Percentiles rank a stretch among this genome's conserved stretches.
Evolutionary conservation across 2,888 invertebrate species (phyloP).

Genomic region (Taphrorychus bicolor): DNA sequence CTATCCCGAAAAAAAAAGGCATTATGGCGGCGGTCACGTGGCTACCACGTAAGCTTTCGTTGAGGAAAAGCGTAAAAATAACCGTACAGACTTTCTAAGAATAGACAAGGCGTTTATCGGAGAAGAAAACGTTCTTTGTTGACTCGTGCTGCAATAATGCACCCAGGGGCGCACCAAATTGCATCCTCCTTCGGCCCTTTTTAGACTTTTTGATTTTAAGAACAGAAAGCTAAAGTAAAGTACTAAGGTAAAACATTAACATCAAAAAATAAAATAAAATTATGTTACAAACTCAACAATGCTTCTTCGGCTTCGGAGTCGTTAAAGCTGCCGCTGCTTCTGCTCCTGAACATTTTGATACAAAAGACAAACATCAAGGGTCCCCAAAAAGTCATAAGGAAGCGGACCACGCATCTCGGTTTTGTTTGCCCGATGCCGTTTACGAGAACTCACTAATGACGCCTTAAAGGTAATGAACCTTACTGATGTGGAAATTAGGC

Average conservation of each 20-base stretch:
- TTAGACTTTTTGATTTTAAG: too few relatives aligned
- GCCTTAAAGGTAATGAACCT: conserved; percentile 1
- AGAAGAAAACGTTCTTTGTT: conserved; percentile 22
- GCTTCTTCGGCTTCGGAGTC: not conserved
- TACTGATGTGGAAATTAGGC: not conserved
- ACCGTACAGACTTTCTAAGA: conserved; percentile 18
- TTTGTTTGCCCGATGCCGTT: not conserved
- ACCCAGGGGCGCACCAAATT: conserved; percentile 16
- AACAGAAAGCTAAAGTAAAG: too few relatives aligned
- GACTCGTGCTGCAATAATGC: conserved; percentile 16
- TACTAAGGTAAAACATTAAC: too few relatives aligned
- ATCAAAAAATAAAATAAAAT: too few relatives aligned
- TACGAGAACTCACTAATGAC: not conserved
- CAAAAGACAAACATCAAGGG: not conserved
- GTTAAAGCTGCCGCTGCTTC: not conserved
- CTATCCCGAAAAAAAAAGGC: not conserved
- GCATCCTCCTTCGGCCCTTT: too few relatives aligned
- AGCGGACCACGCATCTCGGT: not conserved
- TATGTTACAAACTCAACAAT: not conserved
- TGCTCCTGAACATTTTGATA: not conserved
- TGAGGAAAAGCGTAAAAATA: conserved; percentile 31
- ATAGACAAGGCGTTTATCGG: conserved; percentile 24
- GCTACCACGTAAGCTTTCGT: conserved; percentile 15
- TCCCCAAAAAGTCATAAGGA: conserved; percentile 5
- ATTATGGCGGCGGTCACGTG: conserved; percentile 15